Percentiles rank a stretch among this genome's conserved stretches.
phyloP scores from a whole-genome alignment of 2,888 invertebrate species.

The Aporophyla nigra region DNA sequence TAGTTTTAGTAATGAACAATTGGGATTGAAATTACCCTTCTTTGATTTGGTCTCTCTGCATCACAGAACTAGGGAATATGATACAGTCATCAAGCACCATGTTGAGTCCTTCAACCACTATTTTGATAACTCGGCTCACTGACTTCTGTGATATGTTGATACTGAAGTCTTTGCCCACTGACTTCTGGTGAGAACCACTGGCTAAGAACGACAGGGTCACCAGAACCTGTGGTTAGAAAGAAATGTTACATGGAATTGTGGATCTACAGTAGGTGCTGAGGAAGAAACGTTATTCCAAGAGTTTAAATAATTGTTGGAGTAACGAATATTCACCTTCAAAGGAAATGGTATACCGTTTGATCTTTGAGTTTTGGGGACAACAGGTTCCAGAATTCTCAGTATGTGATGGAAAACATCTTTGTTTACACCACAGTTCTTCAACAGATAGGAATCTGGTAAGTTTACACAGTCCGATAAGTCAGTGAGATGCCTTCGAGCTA shows the following conservation, averaged over 20 bases:
- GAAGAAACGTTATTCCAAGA: not conserved
- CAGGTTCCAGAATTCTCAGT: conserved; percentile 76
- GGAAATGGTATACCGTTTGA: conserved; percentile 82
- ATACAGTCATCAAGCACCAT: conserved; percentile 75
- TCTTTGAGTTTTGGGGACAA: conserved; percentile 78
- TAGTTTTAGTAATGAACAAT: not conserved
- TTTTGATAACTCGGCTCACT: conserved; percentile 78
- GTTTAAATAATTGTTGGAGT: not conserved
- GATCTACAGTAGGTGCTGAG: not conserved
- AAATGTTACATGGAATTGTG: not conserved
- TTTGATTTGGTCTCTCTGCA: conserved; percentile 76
- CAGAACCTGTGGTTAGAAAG: conserved; percentile 69
- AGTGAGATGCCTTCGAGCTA: conserved; percentile 70
- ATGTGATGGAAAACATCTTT: conserved; percentile 75
- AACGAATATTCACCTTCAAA: conserved; percentile 71
- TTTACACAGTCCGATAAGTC: conserved; percentile 75
- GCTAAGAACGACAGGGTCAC: conserved; percentile 79
- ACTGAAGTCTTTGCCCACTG: conserved; percentile 78
- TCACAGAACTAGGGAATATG: conserved; percentile 73
- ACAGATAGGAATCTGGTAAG: conserved; percentile 76
- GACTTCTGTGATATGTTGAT: conserved; percentile 81
- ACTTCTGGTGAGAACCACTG: conserved; percentile 80
- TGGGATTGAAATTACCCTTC: conserved; percentile 71
- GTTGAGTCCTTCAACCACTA: conserved; percentile 79
- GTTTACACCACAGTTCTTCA: conserved; percentile 77